These are phyloP conservation scores for Neodiprion fabricii DNA, from an alignment of 1,140 invertebrate genomes.

Conservation along the genomic window DNA sequence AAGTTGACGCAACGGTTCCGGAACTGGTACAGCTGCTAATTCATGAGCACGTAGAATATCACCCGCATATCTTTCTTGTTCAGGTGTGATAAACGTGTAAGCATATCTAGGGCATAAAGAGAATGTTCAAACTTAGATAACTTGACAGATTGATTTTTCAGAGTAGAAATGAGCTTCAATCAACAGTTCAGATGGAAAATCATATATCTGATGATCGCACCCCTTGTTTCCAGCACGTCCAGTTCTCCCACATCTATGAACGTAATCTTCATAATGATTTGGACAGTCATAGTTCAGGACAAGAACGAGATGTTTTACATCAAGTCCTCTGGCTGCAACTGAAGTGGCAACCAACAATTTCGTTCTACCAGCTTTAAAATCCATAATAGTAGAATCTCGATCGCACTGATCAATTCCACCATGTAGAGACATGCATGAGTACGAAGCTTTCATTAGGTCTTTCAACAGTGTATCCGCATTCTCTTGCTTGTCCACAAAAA, in stretches of 20 bases:
- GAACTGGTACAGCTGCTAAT: constrained; percentile 77
- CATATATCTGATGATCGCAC: constrained; percentile 21
- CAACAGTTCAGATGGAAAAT: background rate
- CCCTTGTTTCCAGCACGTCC: constrained; percentile 97
- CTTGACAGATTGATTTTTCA: no score
- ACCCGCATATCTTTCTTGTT: constrained; percentile 92
- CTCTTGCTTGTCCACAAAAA: constrained; percentile 99
- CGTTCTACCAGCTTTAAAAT: constrained; percentile 95
- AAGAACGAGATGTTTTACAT: constrained; percentile 97
- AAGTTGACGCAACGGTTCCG: constrained; percentile 77
- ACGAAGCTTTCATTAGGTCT: constrained; percentile 96
- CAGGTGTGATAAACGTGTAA: constrained; percentile 96
- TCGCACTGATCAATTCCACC: constrained; percentile 99
- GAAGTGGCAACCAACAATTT: constrained; percentile 91
- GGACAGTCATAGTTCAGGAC: constrained; percentile 99
- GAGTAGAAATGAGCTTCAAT: no score
- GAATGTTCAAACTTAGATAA: background rate
- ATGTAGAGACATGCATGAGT: constrained; percentile 95
- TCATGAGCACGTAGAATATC: constrained; percentile 93
- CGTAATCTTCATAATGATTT: constrained; percentile 99
- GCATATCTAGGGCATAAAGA: constrained; percentile 65
- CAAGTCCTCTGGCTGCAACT: constrained; percentile 94
- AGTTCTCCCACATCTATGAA: constrained; percentile 94
- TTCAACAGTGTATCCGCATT: constrained; percentile 94
- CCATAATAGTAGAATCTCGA: constrained; percentile 95